These are phyloP conservation scores for Anhinga rufa DNA, from an alignment of 2,113 vertebrate species.

Conservation along the genomic window DNA sequence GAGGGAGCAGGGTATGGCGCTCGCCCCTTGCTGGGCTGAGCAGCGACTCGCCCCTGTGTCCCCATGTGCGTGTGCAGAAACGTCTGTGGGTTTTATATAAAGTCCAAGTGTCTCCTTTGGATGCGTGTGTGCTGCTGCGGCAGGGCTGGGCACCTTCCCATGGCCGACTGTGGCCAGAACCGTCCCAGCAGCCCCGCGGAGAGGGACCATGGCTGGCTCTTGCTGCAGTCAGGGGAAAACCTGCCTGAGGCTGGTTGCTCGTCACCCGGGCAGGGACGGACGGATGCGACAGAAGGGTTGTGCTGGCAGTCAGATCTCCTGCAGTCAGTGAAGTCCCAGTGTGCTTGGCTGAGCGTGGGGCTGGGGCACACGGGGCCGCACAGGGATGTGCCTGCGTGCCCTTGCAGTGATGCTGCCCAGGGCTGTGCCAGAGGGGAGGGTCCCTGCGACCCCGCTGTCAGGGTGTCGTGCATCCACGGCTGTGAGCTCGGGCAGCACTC, in stretches of 20 bases:
- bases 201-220: neutral
- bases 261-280: fast-evolving
- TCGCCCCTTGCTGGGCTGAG: fast-evolving
- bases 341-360: fast-evolving
- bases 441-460: neutral
- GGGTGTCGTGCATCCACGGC: fast-evolving
- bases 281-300: neutral
- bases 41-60: fast-evolving
- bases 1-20: neutral
- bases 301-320: neutral
- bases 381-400: neutral
- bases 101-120: constrained; percentile 23
- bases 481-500: fast-evolving
- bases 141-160: neutral
- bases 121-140: fast-evolving
- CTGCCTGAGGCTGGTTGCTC: neutral
- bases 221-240: fast-evolving
- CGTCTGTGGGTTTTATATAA: constrained; percentile 46
- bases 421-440: neutral
- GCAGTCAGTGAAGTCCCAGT: fast-evolving
- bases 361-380: fast-evolving
- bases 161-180: fast-evolving
- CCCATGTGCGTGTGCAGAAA: neutral
- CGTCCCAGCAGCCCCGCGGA: fast-evolving
- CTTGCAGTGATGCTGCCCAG: neutral